These are phyloP conservation scores for Leucozona laternaria DNA, from an alignment of 2,888 invertebrate species.

Conservation along the genomic window DNA sequence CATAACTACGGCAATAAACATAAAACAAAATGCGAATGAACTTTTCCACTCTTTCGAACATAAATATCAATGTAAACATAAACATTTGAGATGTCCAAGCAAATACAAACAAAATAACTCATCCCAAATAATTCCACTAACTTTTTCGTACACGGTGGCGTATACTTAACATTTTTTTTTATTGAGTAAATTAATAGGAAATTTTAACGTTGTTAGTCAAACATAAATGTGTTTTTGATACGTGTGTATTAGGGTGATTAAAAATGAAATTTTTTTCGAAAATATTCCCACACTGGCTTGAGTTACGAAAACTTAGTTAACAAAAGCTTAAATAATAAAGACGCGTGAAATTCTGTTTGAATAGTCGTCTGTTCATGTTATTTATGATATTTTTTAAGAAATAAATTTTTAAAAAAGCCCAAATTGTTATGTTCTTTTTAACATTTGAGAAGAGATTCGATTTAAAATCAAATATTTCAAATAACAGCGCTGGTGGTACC, in stretches of 20 bases:
- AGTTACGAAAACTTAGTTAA: too few relatives aligned
- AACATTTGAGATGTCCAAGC: constrained; percentile 12
- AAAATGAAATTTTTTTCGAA: too few relatives aligned
- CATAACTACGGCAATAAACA: constrained; percentile 17
- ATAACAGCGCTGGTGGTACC: too few relatives aligned
- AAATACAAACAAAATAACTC: background rate
- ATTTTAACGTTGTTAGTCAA: background rate
- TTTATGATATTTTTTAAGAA: too few relatives aligned
- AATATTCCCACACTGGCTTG: too few relatives aligned
- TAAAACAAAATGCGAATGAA: constrained; percentile 5
- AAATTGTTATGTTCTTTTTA: too few relatives aligned
- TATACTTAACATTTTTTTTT: constrained; percentile 42
- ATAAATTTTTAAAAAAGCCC: too few relatives aligned
- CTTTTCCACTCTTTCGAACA: background rate
- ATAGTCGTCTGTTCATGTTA: too few relatives aligned
- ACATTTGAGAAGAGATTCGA: too few relatives aligned
- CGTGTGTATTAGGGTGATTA: background rate
- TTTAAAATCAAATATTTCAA: too few relatives aligned
- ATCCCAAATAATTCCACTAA: background rate
- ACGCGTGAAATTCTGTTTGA: too few relatives aligned
- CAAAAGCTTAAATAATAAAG: too few relatives aligned
- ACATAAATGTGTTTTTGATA: background rate
- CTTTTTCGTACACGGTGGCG: constrained; percentile 5
- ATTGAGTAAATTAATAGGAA: background rate
- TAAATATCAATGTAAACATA: background rate